Base-by-base conservation (phyloP, 2,797 vertebrate species). In the Rousettus madagascariensis region DNA sequence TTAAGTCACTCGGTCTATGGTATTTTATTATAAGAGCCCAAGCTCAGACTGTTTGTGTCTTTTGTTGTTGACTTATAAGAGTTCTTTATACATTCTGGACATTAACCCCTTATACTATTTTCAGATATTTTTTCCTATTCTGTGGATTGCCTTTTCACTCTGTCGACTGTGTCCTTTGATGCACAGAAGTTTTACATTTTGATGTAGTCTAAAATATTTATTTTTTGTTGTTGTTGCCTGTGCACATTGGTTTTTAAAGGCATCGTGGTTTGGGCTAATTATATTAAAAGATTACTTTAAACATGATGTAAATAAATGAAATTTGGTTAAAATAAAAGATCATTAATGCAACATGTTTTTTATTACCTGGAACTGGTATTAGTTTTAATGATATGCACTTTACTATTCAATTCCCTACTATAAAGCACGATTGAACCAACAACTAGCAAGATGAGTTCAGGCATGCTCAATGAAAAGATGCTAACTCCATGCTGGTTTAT, bases 301-400 rank as follows among this genome's bases (percentile, higher is more conserved):
- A 91, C 71, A 86, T 33, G 20, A 85, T 38, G 88, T 93, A 24
- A 94, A 79, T 75, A 80, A 95, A 95, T 83, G 53, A 10, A 16
- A 41, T 68, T 85, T 97, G 87, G 71, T 77, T 93, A 96, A 95
- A 97, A 95, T n/a, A 80, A 1, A 46, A 86, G 57, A 49, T 91
- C 88, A 79, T 75, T 89, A 65, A 66, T 84, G 68, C 55, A 92
- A 71, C 36, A 43, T 86, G 36, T 83, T 90, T 89, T 95, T 94
- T 69, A 95, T 95, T 89, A 91, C 57, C 72, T 82, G 38, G 82
- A 88, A 77, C 19, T 33, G 5, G 33, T 75, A 80, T 95, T 77
- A 69, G 57, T 91, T 91, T 55, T 83, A 92, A 69, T 80, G 82
- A 91, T 61, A 91, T 19, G 68, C 16, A 93, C 43, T 55, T 74